These are phyloP conservation scores for Melanotus villosus DNA, from an alignment of 2,888 invertebrate species.

Conservation along the genomic window DNA sequence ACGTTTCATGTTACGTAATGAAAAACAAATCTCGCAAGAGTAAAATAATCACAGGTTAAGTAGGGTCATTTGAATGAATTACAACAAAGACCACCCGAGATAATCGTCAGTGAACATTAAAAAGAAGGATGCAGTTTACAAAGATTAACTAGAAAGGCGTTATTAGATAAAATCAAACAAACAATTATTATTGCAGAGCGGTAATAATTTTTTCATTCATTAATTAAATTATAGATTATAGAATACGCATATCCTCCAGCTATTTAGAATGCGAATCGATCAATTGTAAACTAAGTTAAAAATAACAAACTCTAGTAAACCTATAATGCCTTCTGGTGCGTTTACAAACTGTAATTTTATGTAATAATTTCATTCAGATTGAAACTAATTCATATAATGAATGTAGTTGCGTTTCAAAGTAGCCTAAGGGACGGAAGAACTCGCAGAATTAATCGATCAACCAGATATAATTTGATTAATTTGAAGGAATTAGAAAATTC, in stretches of 20 bases:
- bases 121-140: background rate
- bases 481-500: slow-evolving; percentile 24
- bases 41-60: slow-evolving; percentile 12
- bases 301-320: slow-evolving; percentile 9
- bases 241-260: background rate
- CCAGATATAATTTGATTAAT: slow-evolving; percentile 8
- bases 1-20: background rate
- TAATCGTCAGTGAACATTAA: background rate
- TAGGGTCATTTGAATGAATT: slow-evolving; percentile 22
- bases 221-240: slow-evolving; percentile 17
- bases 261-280: slow-evolving; percentile 7
- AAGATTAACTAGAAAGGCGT: slow-evolving; percentile 5
- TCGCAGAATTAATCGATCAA: slow-evolving; percentile 12
- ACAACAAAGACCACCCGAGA: slow-evolving; percentile 15
- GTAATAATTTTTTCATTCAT: background rate
- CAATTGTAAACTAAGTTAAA: slow-evolving; percentile 12
- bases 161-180: slow-evolving; percentile 15
- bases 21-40: slow-evolving; percentile 8
- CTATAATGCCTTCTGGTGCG: slow-evolving; percentile 21
- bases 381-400: slow-evolving; percentile 31
- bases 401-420: slow-evolving; percentile 17
- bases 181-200: slow-evolving; percentile 2
- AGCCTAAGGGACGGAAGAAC: slow-evolving; percentile 25
- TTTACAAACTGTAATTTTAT: slow-evolving; percentile 27
- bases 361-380: slow-evolving; percentile 31